phyloP scores from a whole-genome alignment of 2,888 invertebrate genomes.

The Drosophila putrida region DNA sequence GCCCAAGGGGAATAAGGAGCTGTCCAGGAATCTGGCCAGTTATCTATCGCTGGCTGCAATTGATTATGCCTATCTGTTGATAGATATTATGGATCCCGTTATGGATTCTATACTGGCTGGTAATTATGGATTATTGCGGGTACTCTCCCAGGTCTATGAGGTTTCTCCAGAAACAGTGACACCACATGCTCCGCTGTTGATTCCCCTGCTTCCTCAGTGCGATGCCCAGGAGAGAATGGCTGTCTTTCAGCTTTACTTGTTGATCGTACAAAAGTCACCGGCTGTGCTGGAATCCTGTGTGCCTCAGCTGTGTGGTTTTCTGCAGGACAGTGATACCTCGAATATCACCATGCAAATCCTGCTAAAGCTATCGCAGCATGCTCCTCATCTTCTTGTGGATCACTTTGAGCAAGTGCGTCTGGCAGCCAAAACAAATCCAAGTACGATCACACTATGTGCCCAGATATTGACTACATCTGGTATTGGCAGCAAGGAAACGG shows the following conservation, averaged over 20 bases:
- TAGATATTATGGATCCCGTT: constrained; percentile 94
- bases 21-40: constrained; percentile 95
- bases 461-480: constrained; percentile 90
- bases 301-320: constrained; percentile 92
- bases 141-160: constrained; percentile 95
- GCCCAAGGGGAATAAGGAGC: constrained; percentile 94
- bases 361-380: constrained; percentile 90
- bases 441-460: constrained; percentile 89
- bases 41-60: constrained; percentile 97
- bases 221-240: constrained; percentile 95
- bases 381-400: constrained; percentile 90
- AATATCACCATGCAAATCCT: constrained; percentile 90
- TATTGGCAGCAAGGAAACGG: constrained; percentile 91
- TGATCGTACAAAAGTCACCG: constrained; percentile 91
- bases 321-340: constrained; percentile 87
- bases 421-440: constrained; percentile 89
- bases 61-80: constrained; percentile 93
- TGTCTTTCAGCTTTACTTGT: constrained; percentile 92
- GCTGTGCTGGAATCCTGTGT: constrained; percentile 93
- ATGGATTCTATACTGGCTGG: constrained; percentile 96
- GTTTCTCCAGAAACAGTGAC: constrained; percentile 94
- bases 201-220: constrained; percentile 91
- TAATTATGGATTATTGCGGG: constrained; percentile 94
- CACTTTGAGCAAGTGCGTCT: constrained; percentile 90
- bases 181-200: constrained; percentile 93